These are phyloP conservation scores for Lomographa bimaculata DNA, from an alignment of 2,888 invertebrate species.

Conservation along the genomic window DNA sequence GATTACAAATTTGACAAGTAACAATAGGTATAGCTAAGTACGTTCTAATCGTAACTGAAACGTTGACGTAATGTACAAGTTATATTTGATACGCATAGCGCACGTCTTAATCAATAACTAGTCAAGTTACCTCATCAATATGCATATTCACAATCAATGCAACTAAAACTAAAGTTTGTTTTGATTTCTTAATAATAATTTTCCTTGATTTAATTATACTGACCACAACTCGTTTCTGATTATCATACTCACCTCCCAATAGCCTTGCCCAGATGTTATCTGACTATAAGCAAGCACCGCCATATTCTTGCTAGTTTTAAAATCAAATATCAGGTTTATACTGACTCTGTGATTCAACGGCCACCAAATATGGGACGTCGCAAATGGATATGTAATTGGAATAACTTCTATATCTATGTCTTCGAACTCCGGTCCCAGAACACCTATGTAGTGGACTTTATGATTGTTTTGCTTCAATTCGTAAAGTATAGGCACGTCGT, in stretches of 20 bases:
- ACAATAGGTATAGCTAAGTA: too few relatives aligned
- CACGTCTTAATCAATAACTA: too few relatives aligned
- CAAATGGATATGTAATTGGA: constrained; percentile 95
- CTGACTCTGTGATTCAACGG: constrained; percentile 89
- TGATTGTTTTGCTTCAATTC: constrained; percentile 93
- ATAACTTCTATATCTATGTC: constrained; percentile 93
- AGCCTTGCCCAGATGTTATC: constrained; percentile 89
- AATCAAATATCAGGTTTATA: constrained; percentile 92
- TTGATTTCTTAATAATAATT: constrained; percentile 25
- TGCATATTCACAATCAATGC: constrained; percentile 14
- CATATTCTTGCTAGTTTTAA: constrained; percentile 92
- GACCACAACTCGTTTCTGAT: constrained; percentile 26
- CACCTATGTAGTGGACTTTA: constrained; percentile 91
- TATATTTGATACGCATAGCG: too few relatives aligned
- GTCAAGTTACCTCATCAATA: constrained; percentile 1
- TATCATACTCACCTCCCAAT: constrained; percentile 90
- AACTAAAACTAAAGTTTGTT: constrained; percentile 15
- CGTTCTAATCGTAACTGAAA: too few relatives aligned
- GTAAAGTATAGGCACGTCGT: constrained; percentile 95
- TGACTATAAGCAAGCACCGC: constrained; percentile 94
- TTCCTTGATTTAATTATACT: constrained; percentile 28
- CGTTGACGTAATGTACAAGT: too few relatives aligned
- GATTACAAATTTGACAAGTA: too few relatives aligned
- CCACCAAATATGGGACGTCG: constrained; percentile 96
- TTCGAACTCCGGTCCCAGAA: constrained; percentile 91